These are phyloP conservation scores for Clunio marinus DNA, from an alignment of 2,888 invertebrate genomes.

Conservation along the genomic window DNA sequence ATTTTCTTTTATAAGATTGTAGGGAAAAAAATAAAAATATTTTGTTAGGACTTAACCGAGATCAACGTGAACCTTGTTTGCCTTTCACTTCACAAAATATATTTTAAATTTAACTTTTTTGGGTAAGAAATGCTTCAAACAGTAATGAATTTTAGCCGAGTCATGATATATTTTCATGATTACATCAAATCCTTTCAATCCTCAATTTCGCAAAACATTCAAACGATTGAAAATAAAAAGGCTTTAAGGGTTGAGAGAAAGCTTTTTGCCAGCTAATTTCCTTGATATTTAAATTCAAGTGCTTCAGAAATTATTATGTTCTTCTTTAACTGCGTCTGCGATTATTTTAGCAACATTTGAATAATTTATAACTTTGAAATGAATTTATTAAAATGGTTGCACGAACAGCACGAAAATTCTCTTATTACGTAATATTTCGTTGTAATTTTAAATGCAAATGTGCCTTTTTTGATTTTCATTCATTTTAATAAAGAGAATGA, in stretches of 20 bases:
- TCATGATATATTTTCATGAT: not conserved
- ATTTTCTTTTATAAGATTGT: not conserved
- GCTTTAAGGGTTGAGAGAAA: not conserved
- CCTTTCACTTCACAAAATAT: not conserved
- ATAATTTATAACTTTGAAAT: no score
- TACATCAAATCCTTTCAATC: not conserved
- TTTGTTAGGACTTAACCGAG: not conserved
- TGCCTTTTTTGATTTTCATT: constrained; percentile 14
- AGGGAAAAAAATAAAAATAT: not conserved
- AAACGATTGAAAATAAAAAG: not conserved
- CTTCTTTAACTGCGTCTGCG: no score
- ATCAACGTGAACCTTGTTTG: not conserved
- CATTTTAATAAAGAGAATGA: not conserved
- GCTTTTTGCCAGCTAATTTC: not conserved
- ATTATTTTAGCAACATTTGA: no score
- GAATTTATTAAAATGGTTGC: no score
- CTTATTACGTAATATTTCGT: not conserved
- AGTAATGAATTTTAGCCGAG: not conserved
- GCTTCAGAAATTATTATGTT: not conserved
- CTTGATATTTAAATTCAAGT: not conserved
- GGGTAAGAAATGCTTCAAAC: not conserved
- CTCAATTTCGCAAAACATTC: not conserved
- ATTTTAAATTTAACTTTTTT: not conserved
- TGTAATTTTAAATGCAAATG: constrained; percentile 2
- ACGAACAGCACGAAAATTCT: not conserved